Evolutionary conservation across 2,888 invertebrate genomes (phyloP).

Genomic region (Acleris sparsana): DNA sequence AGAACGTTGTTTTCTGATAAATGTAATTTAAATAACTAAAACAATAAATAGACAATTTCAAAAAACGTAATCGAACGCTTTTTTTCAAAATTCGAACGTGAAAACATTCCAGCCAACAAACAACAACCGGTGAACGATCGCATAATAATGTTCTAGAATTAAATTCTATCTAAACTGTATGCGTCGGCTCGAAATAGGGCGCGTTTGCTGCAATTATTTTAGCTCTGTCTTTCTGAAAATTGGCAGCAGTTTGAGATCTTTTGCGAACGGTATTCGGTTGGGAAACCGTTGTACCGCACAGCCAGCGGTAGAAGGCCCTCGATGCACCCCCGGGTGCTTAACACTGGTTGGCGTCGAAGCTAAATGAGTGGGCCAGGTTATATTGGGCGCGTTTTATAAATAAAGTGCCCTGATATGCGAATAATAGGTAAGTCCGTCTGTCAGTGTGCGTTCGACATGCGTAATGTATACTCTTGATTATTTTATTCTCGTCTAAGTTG

Average conservation of each 20-base stretch:
- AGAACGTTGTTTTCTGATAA: no score
- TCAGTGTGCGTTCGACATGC: constrained; percentile 56
- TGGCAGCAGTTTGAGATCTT: constrained; percentile 81
- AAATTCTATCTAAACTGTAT: constrained; percentile 74
- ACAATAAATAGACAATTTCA: no score
- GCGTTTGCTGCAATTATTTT: constrained; percentile 82
- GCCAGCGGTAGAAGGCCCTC: constrained; percentile 59
- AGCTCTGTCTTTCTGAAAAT: constrained; percentile 83
- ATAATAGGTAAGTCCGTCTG: constrained; percentile 75
- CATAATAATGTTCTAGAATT: constrained; percentile 75
- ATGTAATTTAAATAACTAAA: neutral
- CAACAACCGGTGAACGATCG: constrained; percentile 55
- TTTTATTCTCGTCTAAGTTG: constrained; percentile 61
- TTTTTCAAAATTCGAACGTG: constrained; percentile 36
- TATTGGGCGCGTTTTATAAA: constrained; percentile 73
- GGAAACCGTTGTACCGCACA: constrained; percentile 74
- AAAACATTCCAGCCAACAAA: constrained; percentile 44
- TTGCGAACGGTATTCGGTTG: constrained; percentile 80
- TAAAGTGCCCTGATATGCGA: constrained; percentile 79
- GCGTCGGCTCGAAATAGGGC: constrained; percentile 79
- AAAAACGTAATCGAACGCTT: neutral
- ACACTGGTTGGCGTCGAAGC: constrained; percentile 45
- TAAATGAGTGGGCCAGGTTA: constrained; percentile 61
- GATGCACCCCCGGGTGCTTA: constrained; percentile 51
- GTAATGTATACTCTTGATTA: constrained; percentile 48